phyloP scores from a whole-genome alignment of 2,797 vertebrate species.

The Galagoides demidoff region DNA sequence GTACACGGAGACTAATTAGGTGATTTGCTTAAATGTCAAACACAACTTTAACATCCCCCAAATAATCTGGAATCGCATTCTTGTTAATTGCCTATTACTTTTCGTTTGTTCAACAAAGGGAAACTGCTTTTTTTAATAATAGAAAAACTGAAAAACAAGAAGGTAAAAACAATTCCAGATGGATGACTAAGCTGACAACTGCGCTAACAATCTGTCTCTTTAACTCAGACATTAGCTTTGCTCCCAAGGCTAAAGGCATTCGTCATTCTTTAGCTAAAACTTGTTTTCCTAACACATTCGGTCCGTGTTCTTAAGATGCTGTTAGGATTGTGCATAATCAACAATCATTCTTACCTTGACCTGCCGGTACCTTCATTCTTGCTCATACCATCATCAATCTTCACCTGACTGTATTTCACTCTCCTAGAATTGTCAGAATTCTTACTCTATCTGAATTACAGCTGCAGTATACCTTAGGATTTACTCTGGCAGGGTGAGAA shows the following conservation, averaged over 20 bases:
- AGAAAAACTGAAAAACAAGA: slow-evolving; percentile 45
- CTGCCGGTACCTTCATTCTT: slow-evolving; percentile 31
- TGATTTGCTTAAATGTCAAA: slow-evolving; percentile 41
- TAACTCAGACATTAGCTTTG: slow-evolving; percentile 57
- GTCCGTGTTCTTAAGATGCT: neutral
- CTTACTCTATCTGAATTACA: neutral
- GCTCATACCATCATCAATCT: neutral
- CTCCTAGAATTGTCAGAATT: neutral
- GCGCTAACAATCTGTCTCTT: slow-evolving; percentile 63
- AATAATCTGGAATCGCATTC: neutral
- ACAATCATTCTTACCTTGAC: slow-evolving; percentile 44
- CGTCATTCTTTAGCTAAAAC: slow-evolving; percentile 63
- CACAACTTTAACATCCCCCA: neutral
- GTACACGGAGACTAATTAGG: neutral
- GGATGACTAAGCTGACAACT: slow-evolving; percentile 41
- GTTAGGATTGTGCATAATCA: slow-evolving; percentile 41
- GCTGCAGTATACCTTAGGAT: neutral
- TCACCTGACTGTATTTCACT: slow-evolving; percentile 17
- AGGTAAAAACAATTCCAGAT: slow-evolving; percentile 63
- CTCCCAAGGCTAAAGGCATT: slow-evolving; percentile 63
- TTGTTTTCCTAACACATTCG: slow-evolving; percentile 51
- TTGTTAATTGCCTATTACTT: slow-evolving; percentile 5
- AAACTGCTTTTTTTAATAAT: neutral
- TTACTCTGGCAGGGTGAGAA: neutral
- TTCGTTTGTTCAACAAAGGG: slow-evolving; percentile 49